A percentile compares a stretch with the other conserved stretches of the same genome.
Conservation (phyloP, 2,113 vertebrate genomes). For the Delphinapterus leucas region DNA sequence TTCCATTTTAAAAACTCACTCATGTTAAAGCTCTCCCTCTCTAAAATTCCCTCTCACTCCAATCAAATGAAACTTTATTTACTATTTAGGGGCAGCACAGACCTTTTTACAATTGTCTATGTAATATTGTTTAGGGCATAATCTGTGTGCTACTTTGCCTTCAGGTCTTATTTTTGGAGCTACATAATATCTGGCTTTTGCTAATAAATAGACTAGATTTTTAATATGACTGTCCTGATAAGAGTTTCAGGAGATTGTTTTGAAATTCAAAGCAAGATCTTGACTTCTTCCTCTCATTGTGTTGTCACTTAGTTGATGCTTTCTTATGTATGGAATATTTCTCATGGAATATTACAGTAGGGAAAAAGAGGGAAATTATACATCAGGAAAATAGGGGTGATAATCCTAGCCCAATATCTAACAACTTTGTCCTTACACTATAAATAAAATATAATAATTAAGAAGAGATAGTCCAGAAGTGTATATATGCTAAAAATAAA, state of each 20-base stretch:
- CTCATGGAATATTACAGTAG: background rate
- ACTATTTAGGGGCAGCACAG: background rate
- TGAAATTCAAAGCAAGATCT: constrained; percentile 25
- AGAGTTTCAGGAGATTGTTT: background rate
- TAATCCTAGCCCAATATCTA: background rate
- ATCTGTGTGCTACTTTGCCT: background rate
- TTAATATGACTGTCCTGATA: background rate
- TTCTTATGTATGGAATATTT: background rate
- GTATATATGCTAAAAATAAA: background rate
- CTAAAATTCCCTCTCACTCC: background rate
- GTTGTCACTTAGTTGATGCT: background rate
- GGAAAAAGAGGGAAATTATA: background rate
- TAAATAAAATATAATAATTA: constrained; percentile 11
- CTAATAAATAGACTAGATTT: background rate
- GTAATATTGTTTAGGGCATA: background rate
- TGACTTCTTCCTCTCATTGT: background rate
- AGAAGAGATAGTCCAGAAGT: background rate
- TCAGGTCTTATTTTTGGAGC: background rate
- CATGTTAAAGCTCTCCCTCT: background rate
- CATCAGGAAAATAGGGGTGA: background rate
- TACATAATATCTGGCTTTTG: background rate
- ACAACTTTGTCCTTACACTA: background rate
- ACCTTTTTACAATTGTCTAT: background rate
- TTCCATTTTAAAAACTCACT: background rate
- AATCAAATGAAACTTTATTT: background rate